phyloP scores from a whole-genome alignment of 2,888 invertebrate genomes.

The Platycheirus albimanus region DNA sequence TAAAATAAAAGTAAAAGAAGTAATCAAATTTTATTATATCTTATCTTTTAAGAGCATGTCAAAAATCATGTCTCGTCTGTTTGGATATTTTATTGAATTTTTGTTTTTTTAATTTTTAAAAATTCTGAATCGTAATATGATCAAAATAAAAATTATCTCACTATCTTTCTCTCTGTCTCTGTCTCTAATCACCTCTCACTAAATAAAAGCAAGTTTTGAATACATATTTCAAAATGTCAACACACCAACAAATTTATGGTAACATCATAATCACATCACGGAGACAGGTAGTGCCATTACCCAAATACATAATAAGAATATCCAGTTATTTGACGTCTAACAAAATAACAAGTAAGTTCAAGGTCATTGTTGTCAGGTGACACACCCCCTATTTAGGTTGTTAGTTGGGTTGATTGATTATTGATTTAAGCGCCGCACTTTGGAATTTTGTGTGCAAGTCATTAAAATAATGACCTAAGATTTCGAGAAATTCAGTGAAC shows the following conservation, averaged over 20 bases:
- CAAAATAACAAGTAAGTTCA: not conserved
- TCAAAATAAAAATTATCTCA: conserved; percentile 1
- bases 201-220: not conserved
- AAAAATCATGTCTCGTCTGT: not conserved
- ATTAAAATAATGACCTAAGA: not conserved
- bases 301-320: not conserved
- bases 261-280: not conserved
- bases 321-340: not conserved
- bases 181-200: not conserved
- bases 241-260: not conserved
- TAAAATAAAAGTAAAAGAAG: not conserved
- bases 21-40: not conserved
- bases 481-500: not conserved
- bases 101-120: not conserved
- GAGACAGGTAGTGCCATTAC: not conserved
- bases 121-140: not conserved
- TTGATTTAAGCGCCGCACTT: not conserved
- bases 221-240: not conserved
- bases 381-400: not conserved
- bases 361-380: not conserved
- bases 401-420: not conserved
- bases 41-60: not conserved
- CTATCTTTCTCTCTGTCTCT: not conserved
- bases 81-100: not conserved
- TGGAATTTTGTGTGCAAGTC: not conserved